Base-by-base conservation (phyloP, 1,140 invertebrate species). In the Orchesella cincta region DNA sequence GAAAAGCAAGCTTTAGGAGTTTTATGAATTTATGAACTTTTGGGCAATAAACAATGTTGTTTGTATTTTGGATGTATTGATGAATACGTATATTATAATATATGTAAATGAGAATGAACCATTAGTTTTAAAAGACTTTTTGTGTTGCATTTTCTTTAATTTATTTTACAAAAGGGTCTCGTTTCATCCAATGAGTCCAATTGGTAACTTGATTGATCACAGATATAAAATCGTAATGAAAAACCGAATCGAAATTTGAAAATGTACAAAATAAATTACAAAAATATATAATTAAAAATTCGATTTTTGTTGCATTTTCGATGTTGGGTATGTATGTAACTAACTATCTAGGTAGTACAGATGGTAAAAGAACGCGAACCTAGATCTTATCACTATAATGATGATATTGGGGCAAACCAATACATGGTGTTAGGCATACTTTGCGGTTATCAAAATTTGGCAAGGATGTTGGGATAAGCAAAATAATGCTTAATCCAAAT, bases 401-500 rank as follows among this genome's bases (percentile, higher is more conserved):
- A n/a, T 57, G 39, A 18, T 26, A 23, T 5, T 3, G 54, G 54
- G 54, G 54, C 54, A 57, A 57, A 46, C 18, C 39, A 46, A 46
- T n/a, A 18, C 26, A 18, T 57, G 54, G 26, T 57, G 54, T 16
- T 57, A 5, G 14, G 23, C 14, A 57, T 57, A 23, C 12, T 57
- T 57, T 57, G 14, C 23, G 54, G 5, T 57, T 57, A 23, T 12
- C 8, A 23, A 23, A 23, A n/a, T 67, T 67, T 3, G 62, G 31
- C 12, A 33, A 67, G 14, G 33, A 16, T 31, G 5, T 12, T 67
- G 5, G 28, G 28, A 67, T 5, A n/a, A 67, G 26, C 26, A n/a
- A 14, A 12, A 33, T 16, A 51, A 1, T 29, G 23, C 29, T 77
- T 77, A 77, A 77, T 72, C 76, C n/a, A n/a, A n/a, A n/a, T n/a